Evolutionary conservation across 2,888 invertebrate species (phyloP).

Genomic region (Campoplex nolae): DNA sequence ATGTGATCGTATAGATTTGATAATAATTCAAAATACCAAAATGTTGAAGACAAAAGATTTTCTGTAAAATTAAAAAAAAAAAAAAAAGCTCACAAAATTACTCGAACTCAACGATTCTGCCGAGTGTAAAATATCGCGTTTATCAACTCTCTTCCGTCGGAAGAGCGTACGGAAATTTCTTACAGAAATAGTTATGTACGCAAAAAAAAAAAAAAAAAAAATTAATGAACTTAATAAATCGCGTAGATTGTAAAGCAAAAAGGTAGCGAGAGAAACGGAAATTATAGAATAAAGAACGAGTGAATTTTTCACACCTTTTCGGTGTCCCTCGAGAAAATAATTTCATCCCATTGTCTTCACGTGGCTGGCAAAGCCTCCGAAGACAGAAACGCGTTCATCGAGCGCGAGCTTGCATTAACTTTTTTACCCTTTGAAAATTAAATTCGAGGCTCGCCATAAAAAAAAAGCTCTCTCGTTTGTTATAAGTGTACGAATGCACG

Average conservation of each 20-base stretch:
- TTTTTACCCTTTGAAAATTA: conserved; percentile 53
- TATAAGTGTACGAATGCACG: background rate
- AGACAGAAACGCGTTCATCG: conserved; percentile 25
- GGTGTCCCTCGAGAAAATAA: conserved; percentile 27
- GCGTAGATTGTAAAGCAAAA: background rate
- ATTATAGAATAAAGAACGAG: conserved; percentile 16
- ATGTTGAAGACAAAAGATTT: background rate
- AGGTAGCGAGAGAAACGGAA: background rate
- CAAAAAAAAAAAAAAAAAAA: background rate
- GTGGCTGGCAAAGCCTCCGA: conserved; percentile 13
- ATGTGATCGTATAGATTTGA: background rate
- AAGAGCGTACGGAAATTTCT: background rate
- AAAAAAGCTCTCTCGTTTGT: background rate
- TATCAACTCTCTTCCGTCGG: background rate
- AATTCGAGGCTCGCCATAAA: conserved; percentile 37
- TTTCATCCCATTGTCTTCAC: conserved; percentile 47
- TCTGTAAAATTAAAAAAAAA: background rate
- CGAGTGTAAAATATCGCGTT: background rate
- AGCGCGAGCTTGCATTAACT: conserved; percentile 19
- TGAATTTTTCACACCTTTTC: conserved; percentile 39
- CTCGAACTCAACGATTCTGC: background rate
- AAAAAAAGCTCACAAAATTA: background rate
- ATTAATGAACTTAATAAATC: conserved; percentile 13
- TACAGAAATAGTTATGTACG: background rate
- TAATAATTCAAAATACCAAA: background rate